Evolutionary conservation across 2,113 vertebrate species (phyloP).

Genomic region (Sminthopsis crassicaudata): DNA sequence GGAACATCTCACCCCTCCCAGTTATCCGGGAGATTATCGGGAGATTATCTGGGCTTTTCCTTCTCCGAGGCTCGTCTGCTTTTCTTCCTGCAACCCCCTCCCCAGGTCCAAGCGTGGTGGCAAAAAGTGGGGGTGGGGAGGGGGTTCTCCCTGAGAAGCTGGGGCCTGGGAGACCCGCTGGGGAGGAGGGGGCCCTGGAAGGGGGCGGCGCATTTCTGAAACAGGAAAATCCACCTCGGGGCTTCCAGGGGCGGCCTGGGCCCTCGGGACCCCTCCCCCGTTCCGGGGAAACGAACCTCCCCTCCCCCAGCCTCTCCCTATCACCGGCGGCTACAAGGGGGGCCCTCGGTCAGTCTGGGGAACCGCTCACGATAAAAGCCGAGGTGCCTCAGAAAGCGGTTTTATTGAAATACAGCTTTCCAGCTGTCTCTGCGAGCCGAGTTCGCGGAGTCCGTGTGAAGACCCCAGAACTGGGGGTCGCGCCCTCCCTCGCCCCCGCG

Average conservation of each 20-base stretch:
- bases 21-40: slow-evolving; percentile 14
- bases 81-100: background rate
- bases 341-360: background rate
- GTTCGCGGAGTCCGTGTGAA: too few species aligned
- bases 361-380: too few species aligned
- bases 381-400: too few species aligned
- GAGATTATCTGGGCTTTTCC: slow-evolving; percentile 9
- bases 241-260: slow-evolving; percentile 21
- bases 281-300: background rate
- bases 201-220: background rate
- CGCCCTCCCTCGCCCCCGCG: too few species aligned
- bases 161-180: background rate
- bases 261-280: background rate
- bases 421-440: too few species aligned
- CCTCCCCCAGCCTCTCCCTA: too few species aligned
- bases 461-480: too few species aligned
- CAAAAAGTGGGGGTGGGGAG: background rate
- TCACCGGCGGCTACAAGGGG: too few species aligned
- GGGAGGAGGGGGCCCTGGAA: background rate
- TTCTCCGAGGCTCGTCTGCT: background rate
- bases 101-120: background rate
- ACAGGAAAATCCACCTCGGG: background rate
- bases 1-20: background rate
- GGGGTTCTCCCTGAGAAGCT: background rate
- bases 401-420: too few species aligned